Evolutionary conservation across 2,113 vertebrate species (phyloP), one percentile per base, ranked within the genome.

Genomic region (Cygnus buccinator): DNA sequence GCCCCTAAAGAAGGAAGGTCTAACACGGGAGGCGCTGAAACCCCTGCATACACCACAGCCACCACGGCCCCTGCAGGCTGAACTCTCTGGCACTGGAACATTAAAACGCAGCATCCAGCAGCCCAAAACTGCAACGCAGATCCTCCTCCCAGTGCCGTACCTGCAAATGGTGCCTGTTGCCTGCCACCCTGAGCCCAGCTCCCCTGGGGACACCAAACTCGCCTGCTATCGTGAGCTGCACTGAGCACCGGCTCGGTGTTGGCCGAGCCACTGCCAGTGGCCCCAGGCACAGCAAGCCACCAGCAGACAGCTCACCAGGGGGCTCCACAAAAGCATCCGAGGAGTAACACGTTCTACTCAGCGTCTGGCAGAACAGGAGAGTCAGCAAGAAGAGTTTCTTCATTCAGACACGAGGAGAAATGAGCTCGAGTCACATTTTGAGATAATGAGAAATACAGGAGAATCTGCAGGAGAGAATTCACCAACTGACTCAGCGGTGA

Each of bases 361-460:
- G 10, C 2, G 8, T 19, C 57, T 33, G 57, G 26, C 11, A 63
- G 52, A 46, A 5, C 10, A 59, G n/a, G 15, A 39, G 63, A 55
- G 41, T 3, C 50, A 37, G 39, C 6, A 0, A 43, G 71, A 28
- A n/a, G 3, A 23, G 15, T 16, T 72, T 43, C 72, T 61, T 29
- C 7, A 8, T 22, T 72, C n/a, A 48, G 41, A 1, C 18, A 58
- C 43, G 33, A 88, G 55, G 4, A 13, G 66, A 39, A 26, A 54
- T 6, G 52, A 88, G 84, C 78, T 82, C 89, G 73, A 59, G 85
- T 55, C 6, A 39, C 71, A 13, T 5, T 10, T 1, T 18, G 77
- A 76, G 37, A 70, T 86, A 82, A 94, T 93, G 86, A 72, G 89
- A 96, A 94, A 94, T 65, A 3, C 92, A 96, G 91, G 25, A 84